phyloP scores from a whole-genome alignment of 2,113 vertebrate genomes.

The Peromyscus leucopus region DNA sequence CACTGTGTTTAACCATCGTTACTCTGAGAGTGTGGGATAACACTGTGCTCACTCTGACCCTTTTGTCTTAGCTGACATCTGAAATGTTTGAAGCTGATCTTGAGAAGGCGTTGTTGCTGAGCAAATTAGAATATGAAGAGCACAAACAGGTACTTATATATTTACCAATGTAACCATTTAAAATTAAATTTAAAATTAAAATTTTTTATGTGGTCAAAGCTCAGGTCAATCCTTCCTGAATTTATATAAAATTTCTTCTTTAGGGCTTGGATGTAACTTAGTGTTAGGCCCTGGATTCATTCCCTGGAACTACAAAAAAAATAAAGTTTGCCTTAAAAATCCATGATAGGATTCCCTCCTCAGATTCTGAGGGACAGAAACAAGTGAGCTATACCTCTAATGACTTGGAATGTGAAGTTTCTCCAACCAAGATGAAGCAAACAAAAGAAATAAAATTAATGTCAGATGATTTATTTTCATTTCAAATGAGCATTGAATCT shows the following conservation, averaged over 20 bases:
- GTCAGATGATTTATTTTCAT: slow-evolving; percentile 30
- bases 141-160: slow-evolving; percentile 90
- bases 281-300: not conserved
- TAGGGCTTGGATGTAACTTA: not conserved
- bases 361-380: slow-evolving; percentile 44
- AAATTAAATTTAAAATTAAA: slow-evolving; percentile 32
- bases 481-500: slow-evolving; percentile 29
- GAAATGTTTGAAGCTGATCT: slow-evolving; percentile 98
- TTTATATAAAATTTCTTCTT: slow-evolving; percentile 42
- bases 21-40: not conserved
- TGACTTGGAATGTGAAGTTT: slow-evolving; percentile 44
- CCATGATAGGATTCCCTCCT: not conserved
- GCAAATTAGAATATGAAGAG: slow-evolving; percentile 95
- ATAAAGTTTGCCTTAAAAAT: slow-evolving; percentile 41
- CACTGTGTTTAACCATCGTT: slow-evolving; percentile 20
- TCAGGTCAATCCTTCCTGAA: slow-evolving; percentile 39
- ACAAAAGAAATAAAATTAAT: slow-evolving; percentile 23
- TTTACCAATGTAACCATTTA: slow-evolving; percentile 67
- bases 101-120: slow-evolving; percentile 96
- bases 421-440: not conserved
- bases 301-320: not conserved
- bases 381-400: not conserved
- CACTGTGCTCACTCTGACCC: slow-evolving; percentile 58
- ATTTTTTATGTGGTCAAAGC: slow-evolving; percentile 17
- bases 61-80: slow-evolving; percentile 91